Evolutionary conservation across 2,797 vertebrate genomes (phyloP), one percentile per base, ranked within the genome.

Genomic region (Semaprochilodus insignis): DNA sequence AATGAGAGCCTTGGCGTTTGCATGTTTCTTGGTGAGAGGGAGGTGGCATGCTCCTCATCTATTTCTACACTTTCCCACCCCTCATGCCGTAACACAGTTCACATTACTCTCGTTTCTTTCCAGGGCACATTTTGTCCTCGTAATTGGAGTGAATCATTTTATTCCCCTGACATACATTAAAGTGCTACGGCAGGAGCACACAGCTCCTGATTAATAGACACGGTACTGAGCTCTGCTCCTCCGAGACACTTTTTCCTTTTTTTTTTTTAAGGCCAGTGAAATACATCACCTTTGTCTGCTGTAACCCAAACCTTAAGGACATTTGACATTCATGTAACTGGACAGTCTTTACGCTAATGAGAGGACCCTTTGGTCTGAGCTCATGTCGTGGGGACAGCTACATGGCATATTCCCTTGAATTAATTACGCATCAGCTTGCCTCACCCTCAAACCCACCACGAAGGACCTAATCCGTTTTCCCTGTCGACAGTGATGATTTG

Each of bases 111-210:
- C 31, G 54, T 78, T 62, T 62, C 55, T 66, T 54, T 81, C 19
- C 78, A 21, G 48, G 10, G 40, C 54, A 81, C 82, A 78, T 48
- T 77, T 66, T 66, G 69, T 77, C 62, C 81, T 81, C 52, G 27
- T 86, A 82, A 80, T 81, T 71, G 81, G 27, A 84, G 72, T 71
- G 66, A 85, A 81, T 84, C 77, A 77, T 87, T 82, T 86, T 44
- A 82, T 84, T 85, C 90, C 81, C 80, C 77, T 83, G 85, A 77
- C 81, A 34, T 79, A 63, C 74, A 85, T 89, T 88, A 88, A 84
- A 87, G 82, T 85, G 72, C 55, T 71, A 40, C 36, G 14, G 83
- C 80, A 76, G 2, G 63, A 77, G 70, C 81, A 52, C 83, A 31
- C 72, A 16, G 78, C 1, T 54, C 59, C 82, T 88, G 87, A 90